Evolutionary conservation across 1,140 invertebrate genomes (phyloP).

Genomic region (Pararge aegeria): DNA sequence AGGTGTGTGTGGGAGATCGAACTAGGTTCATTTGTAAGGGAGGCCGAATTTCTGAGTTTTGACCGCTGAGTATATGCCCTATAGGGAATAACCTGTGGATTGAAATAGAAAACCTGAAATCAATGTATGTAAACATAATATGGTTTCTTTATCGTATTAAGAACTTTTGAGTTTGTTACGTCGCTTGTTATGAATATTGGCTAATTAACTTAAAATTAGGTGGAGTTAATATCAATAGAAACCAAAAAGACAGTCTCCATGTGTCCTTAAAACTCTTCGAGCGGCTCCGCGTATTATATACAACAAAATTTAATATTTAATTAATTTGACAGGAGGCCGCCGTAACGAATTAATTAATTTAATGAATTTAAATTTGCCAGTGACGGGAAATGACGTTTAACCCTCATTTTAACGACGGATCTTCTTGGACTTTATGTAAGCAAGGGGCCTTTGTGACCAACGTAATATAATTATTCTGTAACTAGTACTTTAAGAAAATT

Average conservation of each 20-base stretch:
- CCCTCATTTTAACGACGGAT: neutral
- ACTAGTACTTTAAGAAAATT: neutral
- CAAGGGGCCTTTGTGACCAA: slow-evolving; percentile 21
- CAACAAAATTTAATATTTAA: slow-evolving; percentile 18
- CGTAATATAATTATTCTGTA: neutral
- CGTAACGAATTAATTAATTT: slow-evolving; percentile 49
- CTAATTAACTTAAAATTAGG: too few relatives aligned
- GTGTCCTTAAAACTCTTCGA: neutral
- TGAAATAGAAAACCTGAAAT: too few relatives aligned
- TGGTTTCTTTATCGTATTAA: too few relatives aligned
- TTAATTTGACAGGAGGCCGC: slow-evolving; percentile 26
- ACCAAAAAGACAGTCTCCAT: neutral
- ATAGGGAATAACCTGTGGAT: too few relatives aligned
- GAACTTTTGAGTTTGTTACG: too few relatives aligned
- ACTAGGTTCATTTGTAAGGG: too few relatives aligned
- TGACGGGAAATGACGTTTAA: slow-evolving; percentile 20
- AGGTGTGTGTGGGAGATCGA: too few relatives aligned
- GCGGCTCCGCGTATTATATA: neutral
- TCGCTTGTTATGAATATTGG: too few relatives aligned
- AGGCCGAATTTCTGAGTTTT: too few relatives aligned
- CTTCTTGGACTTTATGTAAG: slow-evolving; percentile 3
- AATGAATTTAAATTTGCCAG: slow-evolving; percentile 47
- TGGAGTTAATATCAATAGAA: neutral
- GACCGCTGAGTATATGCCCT: too few relatives aligned
- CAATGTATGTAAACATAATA: too few relatives aligned